Evolutionary conservation across 2,113 vertebrate species (phyloP).

Genomic region (Danionella cerebrum): DNA sequence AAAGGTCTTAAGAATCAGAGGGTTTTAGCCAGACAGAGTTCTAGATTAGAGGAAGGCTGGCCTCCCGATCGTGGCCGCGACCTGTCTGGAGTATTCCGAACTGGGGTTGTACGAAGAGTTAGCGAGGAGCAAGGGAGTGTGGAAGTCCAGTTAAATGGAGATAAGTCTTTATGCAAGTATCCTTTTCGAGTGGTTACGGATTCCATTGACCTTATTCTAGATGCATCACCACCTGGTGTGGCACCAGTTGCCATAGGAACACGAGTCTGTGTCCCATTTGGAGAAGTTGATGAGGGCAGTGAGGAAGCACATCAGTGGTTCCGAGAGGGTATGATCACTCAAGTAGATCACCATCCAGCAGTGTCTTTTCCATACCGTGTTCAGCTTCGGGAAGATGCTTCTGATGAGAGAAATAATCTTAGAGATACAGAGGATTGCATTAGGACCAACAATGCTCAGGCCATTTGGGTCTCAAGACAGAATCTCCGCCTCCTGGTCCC

Average conservation of each 20-base stretch:
- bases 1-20: constrained; percentile 76
- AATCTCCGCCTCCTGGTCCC: constrained; percentile 76
- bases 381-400: constrained; percentile 53
- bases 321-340: constrained; percentile 72
- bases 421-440: constrained; percentile 38
- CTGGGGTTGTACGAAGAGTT: constrained; percentile 77
- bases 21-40: constrained; percentile 66
- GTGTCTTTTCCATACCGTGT: constrained; percentile 77
- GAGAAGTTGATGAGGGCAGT: constrained; percentile 46
- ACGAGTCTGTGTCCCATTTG: constrained; percentile 71
- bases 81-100: constrained; percentile 59
- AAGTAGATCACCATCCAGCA: constrained; percentile 73
- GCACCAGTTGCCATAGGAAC: constrained; percentile 66
- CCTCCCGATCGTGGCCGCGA: constrained; percentile 41
- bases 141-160: constrained; percentile 76
- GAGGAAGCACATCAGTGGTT: constrained; percentile 66
- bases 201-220: constrained; percentile 70
- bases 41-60: constrained; percentile 47
- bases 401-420: constrained; percentile 41
- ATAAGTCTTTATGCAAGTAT: constrained; percentile 70
- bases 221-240: constrained; percentile 67
- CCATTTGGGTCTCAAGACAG: constrained; percentile 75
- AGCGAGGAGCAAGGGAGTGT: constrained; percentile 70
- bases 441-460: constrained; percentile 49
- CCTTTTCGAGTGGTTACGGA: constrained; percentile 60